Evolutionary conservation across 2,797 vertebrate genomes (phyloP).

Genomic region (Falco columbarius): DNA sequence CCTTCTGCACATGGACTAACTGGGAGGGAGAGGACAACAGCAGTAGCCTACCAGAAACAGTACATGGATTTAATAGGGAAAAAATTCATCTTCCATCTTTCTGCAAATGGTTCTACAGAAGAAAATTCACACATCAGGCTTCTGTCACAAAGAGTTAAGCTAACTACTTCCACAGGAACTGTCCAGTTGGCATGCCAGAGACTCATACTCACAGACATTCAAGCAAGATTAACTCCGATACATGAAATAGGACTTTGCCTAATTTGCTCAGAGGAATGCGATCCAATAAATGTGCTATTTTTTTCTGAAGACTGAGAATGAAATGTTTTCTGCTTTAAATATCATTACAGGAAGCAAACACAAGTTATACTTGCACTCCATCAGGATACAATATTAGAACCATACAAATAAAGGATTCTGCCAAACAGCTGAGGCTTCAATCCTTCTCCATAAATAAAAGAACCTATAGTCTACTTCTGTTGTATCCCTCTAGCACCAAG

Average conservation of each 20-base stretch:
- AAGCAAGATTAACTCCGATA: not conserved
- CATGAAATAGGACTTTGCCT: not conserved
- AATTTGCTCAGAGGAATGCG: not conserved
- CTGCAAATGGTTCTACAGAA: not conserved
- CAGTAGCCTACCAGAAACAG: not conserved
- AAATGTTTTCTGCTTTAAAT: not conserved
- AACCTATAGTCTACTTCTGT: not conserved
- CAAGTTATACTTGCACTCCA: not conserved
- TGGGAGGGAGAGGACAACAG: not conserved
- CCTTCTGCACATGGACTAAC: not conserved
- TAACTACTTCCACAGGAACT: not conserved
- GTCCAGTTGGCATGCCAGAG: not conserved
- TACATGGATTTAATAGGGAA: not conserved
- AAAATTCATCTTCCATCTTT: not conserved
- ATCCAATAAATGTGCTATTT: accelerated
- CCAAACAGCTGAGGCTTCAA: not conserved
- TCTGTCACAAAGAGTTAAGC: not conserved
- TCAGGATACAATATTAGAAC: not conserved
- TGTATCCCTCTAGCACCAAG: too few relatives aligned
- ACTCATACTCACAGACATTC: not conserved
- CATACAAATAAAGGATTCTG: not conserved
- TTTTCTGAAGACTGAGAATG: not conserved
- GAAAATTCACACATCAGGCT: not conserved
- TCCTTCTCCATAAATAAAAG: not conserved
- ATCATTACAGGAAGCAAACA: not conserved